These are phyloP conservation scores for Belgica antarctica DNA, from an alignment of 2,888 invertebrate genomes.

Conservation along the genomic window DNA sequence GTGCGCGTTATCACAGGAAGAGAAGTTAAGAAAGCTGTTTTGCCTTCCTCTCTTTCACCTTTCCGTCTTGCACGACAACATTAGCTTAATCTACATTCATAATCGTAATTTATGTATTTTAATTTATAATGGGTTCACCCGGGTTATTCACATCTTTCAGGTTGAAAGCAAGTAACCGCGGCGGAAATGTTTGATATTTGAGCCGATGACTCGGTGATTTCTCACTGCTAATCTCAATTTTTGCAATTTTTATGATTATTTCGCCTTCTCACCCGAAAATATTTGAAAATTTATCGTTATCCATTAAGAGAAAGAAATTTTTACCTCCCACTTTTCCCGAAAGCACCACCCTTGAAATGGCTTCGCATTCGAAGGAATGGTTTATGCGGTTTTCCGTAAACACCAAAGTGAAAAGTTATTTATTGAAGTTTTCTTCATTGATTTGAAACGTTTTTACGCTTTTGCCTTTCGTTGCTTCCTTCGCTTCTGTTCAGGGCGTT, in stretches of 20 bases:
- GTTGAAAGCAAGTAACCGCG: not conserved
- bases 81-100: slow-evolving; percentile 28
- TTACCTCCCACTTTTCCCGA: not conserved
- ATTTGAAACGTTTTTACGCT: not conserved
- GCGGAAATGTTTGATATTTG: no score
- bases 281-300: slow-evolving; percentile 32
- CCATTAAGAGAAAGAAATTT: slow-evolving; percentile 30
- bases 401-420: slow-evolving; percentile 37
- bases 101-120: slow-evolving; percentile 30
- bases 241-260: not conserved
- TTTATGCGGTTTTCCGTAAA: slow-evolving; percentile 9
- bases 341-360: not conserved
- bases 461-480: not conserved
- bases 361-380: not conserved
- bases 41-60: not conserved
- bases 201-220: no score
- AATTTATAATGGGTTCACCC: slow-evolving; percentile 11
- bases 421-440: slow-evolving; percentile 23
- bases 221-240: not conserved
- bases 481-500: not conserved
- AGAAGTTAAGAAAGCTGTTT: not conserved
- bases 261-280: not conserved
- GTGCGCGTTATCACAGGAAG: slow-evolving; percentile 27
- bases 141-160: not conserved
- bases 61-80: not conserved